A percentile compares a stretch with the other conserved stretches of the same genome.
These are phyloP conservation scores for Uloborus plumipes DNA, from an alignment of 2,888 invertebrate genomes.

Conservation along the genomic window DNA sequence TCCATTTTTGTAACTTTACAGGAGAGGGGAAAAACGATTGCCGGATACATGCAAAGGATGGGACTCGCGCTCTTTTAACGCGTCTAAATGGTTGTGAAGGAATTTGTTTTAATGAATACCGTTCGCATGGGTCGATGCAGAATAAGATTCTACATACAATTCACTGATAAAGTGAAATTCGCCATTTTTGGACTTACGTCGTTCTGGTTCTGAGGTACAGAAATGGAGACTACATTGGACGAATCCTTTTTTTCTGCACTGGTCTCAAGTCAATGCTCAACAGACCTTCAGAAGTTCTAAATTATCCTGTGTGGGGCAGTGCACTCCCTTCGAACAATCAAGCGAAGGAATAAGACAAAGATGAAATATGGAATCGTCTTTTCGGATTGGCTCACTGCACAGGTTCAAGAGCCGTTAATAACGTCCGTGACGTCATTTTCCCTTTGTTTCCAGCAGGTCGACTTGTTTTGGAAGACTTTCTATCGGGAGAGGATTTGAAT, in stretches of 20 bases:
- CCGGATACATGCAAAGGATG: too few relatives aligned
- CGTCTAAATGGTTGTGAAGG: too few relatives aligned
- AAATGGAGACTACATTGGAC: background rate
- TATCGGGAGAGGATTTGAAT: background rate
- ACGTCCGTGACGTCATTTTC: conserved; percentile 25
- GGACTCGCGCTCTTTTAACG: too few relatives aligned
- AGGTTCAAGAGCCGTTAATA: conserved; percentile 50
- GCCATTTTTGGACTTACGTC: too few relatives aligned
- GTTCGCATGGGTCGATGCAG: too few relatives aligned
- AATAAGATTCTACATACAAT: too few relatives aligned
- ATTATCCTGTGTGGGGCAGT: conserved; percentile 14
- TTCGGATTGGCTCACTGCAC: conserved; percentile 28
- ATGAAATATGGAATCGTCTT: conserved; percentile 22
- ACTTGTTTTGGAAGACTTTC: conserved; percentile 12
- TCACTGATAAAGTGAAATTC: too few relatives aligned
- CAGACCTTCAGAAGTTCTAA: conserved; percentile 6
- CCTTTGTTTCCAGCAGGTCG: conserved; percentile 25
- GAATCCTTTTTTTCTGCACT: background rate
- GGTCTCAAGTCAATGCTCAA: background rate
- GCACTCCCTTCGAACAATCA: conserved; percentile 13
- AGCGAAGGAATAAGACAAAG: conserved; percentile 8
- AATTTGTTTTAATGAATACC: too few relatives aligned
- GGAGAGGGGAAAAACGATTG: too few relatives aligned
- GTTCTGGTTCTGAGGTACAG: too few relatives aligned
- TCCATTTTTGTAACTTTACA: too few relatives aligned